phyloP scores from a whole-genome alignment of 2,113 vertebrate species.

The Notechis scutatus region DNA sequence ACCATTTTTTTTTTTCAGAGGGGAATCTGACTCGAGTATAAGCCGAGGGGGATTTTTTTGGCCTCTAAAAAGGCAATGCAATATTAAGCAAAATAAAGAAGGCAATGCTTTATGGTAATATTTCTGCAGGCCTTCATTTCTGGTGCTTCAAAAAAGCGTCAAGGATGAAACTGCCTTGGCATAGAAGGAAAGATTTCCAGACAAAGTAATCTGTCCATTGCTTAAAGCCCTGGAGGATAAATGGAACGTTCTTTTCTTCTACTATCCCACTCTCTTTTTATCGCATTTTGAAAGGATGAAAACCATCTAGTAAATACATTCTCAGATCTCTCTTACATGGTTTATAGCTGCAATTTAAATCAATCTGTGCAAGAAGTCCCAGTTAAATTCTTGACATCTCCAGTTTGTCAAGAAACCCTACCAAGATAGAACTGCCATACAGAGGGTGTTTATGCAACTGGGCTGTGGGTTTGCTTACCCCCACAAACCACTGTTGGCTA shows the following conservation, averaged over 20 bases:
- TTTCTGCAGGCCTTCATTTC: constrained; percentile 41
- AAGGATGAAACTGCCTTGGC: neutral
- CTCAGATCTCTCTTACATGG: neutral
- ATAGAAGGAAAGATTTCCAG: constrained; percentile 28
- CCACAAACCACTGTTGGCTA: neutral
- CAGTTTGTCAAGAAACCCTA: neutral
- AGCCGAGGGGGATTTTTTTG: constrained; percentile 41
- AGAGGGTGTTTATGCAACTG: neutral
- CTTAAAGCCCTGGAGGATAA: neutral
- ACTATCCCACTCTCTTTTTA: neutral
- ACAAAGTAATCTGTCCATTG: constrained; percentile 28
- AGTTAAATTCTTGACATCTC: neutral
- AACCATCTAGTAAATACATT: neutral
- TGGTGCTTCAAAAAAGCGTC: constrained; percentile 1
- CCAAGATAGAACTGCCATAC: neutral
- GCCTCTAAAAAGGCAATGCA: constrained; percentile 52
- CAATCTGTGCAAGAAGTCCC: neutral
- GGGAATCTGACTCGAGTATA: too few species aligned
- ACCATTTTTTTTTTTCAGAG: too few species aligned
- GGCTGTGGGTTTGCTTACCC: neutral
- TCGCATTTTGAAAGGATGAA: neutral
- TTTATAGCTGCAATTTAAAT: neutral
- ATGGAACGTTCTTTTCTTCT: neutral
- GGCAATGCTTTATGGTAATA: constrained; percentile 50
- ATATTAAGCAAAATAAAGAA: constrained; percentile 54